Evolutionary conservation across 1,140 invertebrate genomes (phyloP).

Genomic region (Microplitis mediator): DNA sequence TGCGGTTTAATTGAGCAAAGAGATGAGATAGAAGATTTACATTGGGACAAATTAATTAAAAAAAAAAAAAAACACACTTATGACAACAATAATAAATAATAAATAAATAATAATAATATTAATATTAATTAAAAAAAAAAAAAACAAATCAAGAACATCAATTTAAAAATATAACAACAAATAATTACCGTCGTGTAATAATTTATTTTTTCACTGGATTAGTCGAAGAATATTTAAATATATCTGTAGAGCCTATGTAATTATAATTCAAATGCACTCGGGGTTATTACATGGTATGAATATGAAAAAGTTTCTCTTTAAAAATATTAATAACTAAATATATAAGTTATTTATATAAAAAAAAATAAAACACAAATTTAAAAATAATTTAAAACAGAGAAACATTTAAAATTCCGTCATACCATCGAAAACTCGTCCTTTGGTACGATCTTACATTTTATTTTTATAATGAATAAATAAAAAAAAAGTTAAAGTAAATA

Average conservation of each 20-base stretch:
- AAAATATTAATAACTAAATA: not conserved
- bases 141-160: not conserved
- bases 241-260: slow-evolving; percentile 62
- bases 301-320: not conserved
- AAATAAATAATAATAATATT: not conserved
- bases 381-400: not conserved
- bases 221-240: slow-evolving; percentile 56
- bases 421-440: slow-evolving; percentile 49
- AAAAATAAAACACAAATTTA: not conserved
- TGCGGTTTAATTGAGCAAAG: too few species aligned
- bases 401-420: not conserved
- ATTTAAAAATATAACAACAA: slow-evolving; percentile 16
- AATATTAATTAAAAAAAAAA: not conserved
- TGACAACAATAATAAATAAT: not conserved
- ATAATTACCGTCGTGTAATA: slow-evolving; percentile 59
- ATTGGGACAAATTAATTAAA: too few species aligned
- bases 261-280: slow-evolving; percentile 59
- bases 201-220: slow-evolving; percentile 65
- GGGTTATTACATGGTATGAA: slow-evolving; percentile 36
- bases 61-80: too few species aligned
- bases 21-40: too few species aligned
- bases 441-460: slow-evolving; percentile 62
- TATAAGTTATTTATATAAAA: not conserved
- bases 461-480: slow-evolving; percentile 55
- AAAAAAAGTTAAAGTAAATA: too few species aligned